Evolutionary conservation across 2,797 vertebrate genomes (phyloP), one percentile per base, ranked within the genome.

Genomic region (Onychomys leucogaster): DNA sequence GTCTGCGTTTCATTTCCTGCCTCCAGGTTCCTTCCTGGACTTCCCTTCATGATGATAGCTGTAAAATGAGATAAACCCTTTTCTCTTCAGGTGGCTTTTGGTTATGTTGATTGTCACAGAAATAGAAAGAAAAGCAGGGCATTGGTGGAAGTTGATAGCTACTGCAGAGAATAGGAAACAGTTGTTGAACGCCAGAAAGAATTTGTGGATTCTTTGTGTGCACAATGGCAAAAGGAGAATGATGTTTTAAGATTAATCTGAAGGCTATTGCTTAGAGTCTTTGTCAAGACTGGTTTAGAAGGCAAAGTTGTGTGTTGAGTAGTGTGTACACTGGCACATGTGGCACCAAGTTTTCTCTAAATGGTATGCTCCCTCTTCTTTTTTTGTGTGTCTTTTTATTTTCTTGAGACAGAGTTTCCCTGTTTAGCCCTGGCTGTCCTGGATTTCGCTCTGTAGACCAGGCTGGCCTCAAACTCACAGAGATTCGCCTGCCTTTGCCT

Each of bases 241-340:
- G 83, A 25, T 75, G 23, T 80, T 94, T 94, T 92, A 95, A 67
- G 46, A 94, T 85, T 85, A 81, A 76, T 88, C 37, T 88, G 37
- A 85, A 89, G 55, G 16, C 80, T 59, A 5, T 77, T 71, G 55
- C 19, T 92, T 65, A 88, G 63, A 82, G 92, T 78, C 6, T n/a
- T 75, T 84, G 41, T n/a, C 55, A 84, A 71, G 92, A 85, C 57
- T 73, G 76, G 57, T 61, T 80, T 90, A 80, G 84, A 32, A 92
- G 59, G 52, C 29, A 11, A 41, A 63, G 81, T 11, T 32, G 59
- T 32, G 59, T 21, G 25, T 78, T 90, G n/a, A 90, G 76, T 73
- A 57, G 13, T 92, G 14, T 89, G 17, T 3, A 7, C 27, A 2
- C 37, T 80, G 49, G 69, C 69, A 81, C 9, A 81, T 21, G 49